Evolutionary conservation across 2,888 invertebrate species (phyloP).

Genomic region (Drosophila macrospina): DNA sequence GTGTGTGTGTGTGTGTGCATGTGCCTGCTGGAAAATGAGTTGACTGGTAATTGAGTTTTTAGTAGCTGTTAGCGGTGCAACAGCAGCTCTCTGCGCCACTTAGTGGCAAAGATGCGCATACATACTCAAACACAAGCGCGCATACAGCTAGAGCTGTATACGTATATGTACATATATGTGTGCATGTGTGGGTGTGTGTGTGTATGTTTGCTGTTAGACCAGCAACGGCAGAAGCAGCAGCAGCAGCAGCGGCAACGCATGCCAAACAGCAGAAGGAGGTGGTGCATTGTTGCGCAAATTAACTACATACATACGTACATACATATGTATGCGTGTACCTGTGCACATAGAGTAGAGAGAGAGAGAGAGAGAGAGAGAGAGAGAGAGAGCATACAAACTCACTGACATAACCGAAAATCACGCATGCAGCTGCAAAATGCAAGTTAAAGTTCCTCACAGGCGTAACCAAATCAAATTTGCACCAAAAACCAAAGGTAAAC

Average conservation of each 20-base stretch:
- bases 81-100: slow-evolving; percentile 63
- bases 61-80: slow-evolving; percentile 75
- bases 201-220: slow-evolving; percentile 28
- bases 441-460: slow-evolving; percentile 64
- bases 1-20: slow-evolving; percentile 13
- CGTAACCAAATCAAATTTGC: slow-evolving; percentile 76
- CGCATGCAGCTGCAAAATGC: slow-evolving; percentile 46
- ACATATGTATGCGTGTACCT: slow-evolving; percentile 16
- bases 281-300: slow-evolving; percentile 71
- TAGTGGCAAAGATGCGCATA: slow-evolving; percentile 60
- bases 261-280: slow-evolving; percentile 34
- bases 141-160: slow-evolving; percentile 9
- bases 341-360: slow-evolving; percentile 16
- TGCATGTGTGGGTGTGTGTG: too few species aligned
- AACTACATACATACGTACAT: slow-evolving; percentile 35
- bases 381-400: not conserved
- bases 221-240: slow-evolving; percentile 30
- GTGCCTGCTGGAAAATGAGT: slow-evolving; percentile 47
- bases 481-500: slow-evolving; percentile 79
- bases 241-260: slow-evolving; percentile 5
- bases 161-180: too few species aligned
- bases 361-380: too few species aligned
- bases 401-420: slow-evolving; percentile 42
- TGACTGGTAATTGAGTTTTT: slow-evolving; percentile 75
- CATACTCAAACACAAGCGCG: slow-evolving; percentile 34